Percentiles rank a stretch among this genome's conserved stretches.
Conservation (phyloP, 2,113 vertebrate species). For the Uria lomvia region DNA sequence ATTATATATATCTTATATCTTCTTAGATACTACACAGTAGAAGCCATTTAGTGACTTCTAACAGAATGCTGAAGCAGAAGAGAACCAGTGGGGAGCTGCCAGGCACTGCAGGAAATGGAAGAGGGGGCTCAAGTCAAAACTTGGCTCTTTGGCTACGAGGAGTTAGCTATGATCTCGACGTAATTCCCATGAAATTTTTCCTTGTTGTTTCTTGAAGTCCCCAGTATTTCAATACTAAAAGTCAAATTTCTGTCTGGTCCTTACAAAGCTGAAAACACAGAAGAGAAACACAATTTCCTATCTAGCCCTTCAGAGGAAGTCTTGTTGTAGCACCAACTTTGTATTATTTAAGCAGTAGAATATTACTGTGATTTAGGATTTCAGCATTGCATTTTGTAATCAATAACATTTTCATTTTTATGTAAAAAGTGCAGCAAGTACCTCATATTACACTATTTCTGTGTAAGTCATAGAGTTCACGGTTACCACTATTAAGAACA, state of each 20-base stretch:
- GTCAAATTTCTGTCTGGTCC: neutral
- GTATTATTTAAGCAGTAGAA: neutral
- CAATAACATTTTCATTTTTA: neutral
- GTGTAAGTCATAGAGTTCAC: neutral
- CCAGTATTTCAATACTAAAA: neutral
- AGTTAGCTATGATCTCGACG: neutral
- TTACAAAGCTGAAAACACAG: neutral
- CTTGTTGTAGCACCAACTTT: neutral
- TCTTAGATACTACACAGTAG: neutral
- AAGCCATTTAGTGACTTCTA: conserved; percentile 15
- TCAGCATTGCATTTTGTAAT: neutral
- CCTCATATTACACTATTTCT: neutral
- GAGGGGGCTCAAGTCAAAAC: neutral
- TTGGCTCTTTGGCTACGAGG: neutral
- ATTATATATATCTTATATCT: conserved; percentile 24
- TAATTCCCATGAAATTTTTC: neutral
- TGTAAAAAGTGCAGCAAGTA: neutral
- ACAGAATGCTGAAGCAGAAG: neutral
- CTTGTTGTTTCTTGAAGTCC: neutral
- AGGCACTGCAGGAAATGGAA: neutral
- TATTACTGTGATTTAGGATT: neutral
- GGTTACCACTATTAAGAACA: neutral
- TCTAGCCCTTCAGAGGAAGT: neutral
- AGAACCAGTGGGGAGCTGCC: neutral
- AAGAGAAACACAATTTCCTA: neutral